Evolutionary conservation across 2,888 invertebrate genomes (phyloP).

Genomic region (Tyria jacobaeae): DNA sequence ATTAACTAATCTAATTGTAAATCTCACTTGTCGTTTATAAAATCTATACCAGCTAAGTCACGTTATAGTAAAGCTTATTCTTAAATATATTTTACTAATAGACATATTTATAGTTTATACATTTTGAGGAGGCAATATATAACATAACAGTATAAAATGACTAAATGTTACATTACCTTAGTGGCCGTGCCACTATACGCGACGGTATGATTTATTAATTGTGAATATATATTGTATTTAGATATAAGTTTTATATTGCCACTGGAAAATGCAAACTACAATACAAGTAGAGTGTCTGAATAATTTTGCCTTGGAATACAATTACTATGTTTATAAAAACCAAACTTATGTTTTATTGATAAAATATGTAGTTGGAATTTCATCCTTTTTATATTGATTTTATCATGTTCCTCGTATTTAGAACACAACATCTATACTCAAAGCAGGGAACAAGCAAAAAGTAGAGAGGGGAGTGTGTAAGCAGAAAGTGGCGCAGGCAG

Average conservation of each 20-base stretch:
- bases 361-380: not conserved
- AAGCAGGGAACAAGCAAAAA: not conserved
- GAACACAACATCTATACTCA: too few relatives aligned
- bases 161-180: not conserved
- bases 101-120: slow-evolving; percentile 46
- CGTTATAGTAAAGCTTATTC: slow-evolving; percentile 59
- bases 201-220: too few relatives aligned
- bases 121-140: slow-evolving; percentile 4
- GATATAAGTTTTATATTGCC: not conserved
- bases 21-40: slow-evolving; percentile 69
- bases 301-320: not conserved
- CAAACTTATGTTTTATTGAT: not conserved
- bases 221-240: not conserved
- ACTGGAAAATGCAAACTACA: slow-evolving; percentile 5
- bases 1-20: slow-evolving; percentile 49
- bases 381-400: not conserved
- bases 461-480: not conserved
- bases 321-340: not conserved
- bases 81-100: slow-evolving; percentile 60
- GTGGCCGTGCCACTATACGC: not conserved
- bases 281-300: not conserved
- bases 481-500: not conserved
- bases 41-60: slow-evolving; percentile 58
- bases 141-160: not conserved
- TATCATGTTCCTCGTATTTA: too few relatives aligned